A percentile compares a stretch with the other conserved stretches of the same genome.
Evolutionary conservation across 2,888 invertebrate species (phyloP).

Genomic region (Argyresthia goedartella): DNA sequence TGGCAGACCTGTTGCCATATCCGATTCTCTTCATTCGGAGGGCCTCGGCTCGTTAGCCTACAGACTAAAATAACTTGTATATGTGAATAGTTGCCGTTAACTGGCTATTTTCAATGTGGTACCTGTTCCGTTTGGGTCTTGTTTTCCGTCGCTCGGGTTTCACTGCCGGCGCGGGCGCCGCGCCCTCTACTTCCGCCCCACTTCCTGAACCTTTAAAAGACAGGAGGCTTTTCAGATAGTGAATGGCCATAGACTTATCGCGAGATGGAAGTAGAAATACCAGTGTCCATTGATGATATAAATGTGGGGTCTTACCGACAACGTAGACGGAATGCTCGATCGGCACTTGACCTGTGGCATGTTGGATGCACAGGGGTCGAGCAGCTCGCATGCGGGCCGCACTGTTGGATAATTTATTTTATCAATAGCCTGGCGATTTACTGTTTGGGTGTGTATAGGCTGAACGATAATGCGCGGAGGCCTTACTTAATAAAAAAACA

Average conservation of each 20-base stretch:
- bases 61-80: too few species aligned
- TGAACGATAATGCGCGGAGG: too few species aligned
- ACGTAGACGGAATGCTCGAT: conserved; percentile 48
- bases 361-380: conserved; percentile 48
- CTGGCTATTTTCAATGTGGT: neutral
- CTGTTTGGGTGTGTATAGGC: too few species aligned
- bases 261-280: too few species aligned
- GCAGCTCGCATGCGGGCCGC: conserved; percentile 28
- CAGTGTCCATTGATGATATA: too few species aligned
- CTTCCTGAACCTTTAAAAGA: conserved; percentile 36
- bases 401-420: neutral
- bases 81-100: neutral
- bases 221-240: too few species aligned
- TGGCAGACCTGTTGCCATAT: too few species aligned
- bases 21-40: too few species aligned
- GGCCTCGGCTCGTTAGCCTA: too few species aligned
- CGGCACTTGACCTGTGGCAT: conserved; percentile 37
- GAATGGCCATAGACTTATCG: too few species aligned
- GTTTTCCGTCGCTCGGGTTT: conserved; percentile 24
- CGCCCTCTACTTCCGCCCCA: conserved; percentile 49
- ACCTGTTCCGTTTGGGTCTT: conserved; percentile 52
- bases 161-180: conserved; percentile 22
- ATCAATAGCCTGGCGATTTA: too few species aligned
- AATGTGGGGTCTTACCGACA: conserved; percentile 30
- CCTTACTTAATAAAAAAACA: too few species aligned